A percentile compares a stretch with the other conserved stretches of the same genome.
Evolutionary conservation across 2,797 vertebrate genomes (phyloP).

Genomic region (Hippoglossus hippoglossus): DNA sequence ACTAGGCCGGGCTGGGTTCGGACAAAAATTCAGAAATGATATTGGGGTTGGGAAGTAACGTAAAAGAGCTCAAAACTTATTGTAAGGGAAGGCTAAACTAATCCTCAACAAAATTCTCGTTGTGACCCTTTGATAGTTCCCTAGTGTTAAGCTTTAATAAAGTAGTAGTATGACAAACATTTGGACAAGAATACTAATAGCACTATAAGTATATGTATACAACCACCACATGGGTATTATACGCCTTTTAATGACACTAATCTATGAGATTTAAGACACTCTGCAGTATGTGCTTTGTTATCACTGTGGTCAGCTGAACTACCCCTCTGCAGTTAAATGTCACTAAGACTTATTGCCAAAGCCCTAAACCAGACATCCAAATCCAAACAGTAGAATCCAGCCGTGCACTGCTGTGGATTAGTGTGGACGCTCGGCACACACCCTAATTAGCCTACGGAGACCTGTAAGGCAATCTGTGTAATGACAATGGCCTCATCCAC

Average conservation of each 20-base stretch:
- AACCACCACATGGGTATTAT: constrained; percentile 13
- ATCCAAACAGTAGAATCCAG: constrained; percentile 55
- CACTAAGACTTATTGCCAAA: constrained; percentile 50
- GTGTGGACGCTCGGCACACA: constrained; percentile 64
- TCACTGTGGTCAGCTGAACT: constrained; percentile 43
- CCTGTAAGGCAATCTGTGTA: constrained; percentile 69
- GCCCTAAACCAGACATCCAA: constrained; percentile 59
- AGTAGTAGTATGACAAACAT: background rate
- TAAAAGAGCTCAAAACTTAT: too few relatives aligned
- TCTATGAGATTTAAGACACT: constrained; percentile 38
- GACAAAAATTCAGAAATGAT: too few relatives aligned
- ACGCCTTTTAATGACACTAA: constrained; percentile 33
- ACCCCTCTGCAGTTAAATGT: constrained; percentile 51
- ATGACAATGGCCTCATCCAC: constrained; percentile 71
- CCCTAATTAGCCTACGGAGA: constrained; percentile 68
- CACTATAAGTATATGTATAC: constrained; percentile 2
- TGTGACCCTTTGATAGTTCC: too few relatives aligned
- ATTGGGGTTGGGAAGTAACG: too few relatives aligned
- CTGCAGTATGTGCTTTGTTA: constrained; percentile 44
- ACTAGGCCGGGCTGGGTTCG: too few relatives aligned
- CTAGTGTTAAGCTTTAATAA: background rate
- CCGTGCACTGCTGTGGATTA: constrained; percentile 61
- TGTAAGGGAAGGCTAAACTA: too few relatives aligned
- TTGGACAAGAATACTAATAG: background rate
- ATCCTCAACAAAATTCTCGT: too few relatives aligned